Base-by-base conservation (phyloP, 2,888 invertebrate species). In the Malachius bipustulatus region DNA sequence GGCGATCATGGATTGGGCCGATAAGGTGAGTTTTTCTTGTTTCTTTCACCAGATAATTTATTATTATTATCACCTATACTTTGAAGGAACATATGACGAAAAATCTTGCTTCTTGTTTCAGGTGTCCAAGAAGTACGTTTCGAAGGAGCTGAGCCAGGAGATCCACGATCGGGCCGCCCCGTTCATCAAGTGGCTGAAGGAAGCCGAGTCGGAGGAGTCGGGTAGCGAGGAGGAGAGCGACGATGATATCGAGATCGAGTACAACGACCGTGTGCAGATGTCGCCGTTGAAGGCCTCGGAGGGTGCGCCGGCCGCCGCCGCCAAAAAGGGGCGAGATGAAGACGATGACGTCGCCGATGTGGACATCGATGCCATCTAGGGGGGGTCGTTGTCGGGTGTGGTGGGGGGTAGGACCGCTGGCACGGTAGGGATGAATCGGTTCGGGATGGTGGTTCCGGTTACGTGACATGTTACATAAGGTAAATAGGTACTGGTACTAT, bases 171-270 rank as follows among this genome's bases (percentile, higher is more conserved):
- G 85, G 56, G 94, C 93, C 34, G 78, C 81, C 55, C 91, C 91
- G 38, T 93, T 98, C 66, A 75, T 98, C 42, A 89, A 82, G 55
- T 98, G 98, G 98, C 73, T 98, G 50, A 78, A 85, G 61, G 93
- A 97, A 60, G 97, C 97, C 39, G 94, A 94, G 57, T 94, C 94
- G 62, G 90, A 90, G 58, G 82, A 82, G 44, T 82, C 81, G 14
- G 82, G 76, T 14, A 77, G 78, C 36, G 79, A 77, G 38, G 82
- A 82, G 44, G 78, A 78, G 30, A 71, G 71, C 49, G 71, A 74
- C 38, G 68, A 69, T 40, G 75, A 73, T 54, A 67, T 77, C 35
- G 75, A 77, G 73, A 89, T 90, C 62, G 87, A 88, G 61, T 90
- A 89, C 60, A 79, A 85, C 60, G 90, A 90, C 65, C 80, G 90